A percentile compares a stretch with the other conserved stretches of the same genome.
Conservation (phyloP, 2,797 vertebrate species). For the Pteronotus mesoamericanus region DNA sequence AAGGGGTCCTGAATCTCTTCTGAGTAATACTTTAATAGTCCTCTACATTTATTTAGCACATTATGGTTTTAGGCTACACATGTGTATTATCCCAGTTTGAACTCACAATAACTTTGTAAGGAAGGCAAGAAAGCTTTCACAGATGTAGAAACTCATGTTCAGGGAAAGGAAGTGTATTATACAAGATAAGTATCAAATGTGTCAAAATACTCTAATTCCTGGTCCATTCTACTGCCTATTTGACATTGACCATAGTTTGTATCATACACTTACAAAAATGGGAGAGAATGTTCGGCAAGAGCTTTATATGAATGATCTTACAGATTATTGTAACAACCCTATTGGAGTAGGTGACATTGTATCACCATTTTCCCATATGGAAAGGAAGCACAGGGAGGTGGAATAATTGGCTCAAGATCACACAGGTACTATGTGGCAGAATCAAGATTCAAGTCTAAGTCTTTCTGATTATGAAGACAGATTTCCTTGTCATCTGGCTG, state of each 20-base stretch:
- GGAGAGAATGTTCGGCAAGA: not conserved
- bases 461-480: not conserved
- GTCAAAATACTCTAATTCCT: not conserved
- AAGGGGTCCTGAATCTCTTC: not conserved
- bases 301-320: not conserved
- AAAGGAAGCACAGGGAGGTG: not conserved
- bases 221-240: not conserved
- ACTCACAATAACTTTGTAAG: not conserved
- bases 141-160: not conserved
- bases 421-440: not conserved
- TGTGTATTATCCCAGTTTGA: not conserved
- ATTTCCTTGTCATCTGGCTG: not conserved
- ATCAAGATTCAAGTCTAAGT: not conserved
- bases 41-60: not conserved
- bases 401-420: not conserved
- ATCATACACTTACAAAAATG: not conserved
- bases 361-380: not conserved
- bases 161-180: not conserved
- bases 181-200: not conserved
- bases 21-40: not conserved
- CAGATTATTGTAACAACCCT: not conserved
- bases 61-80: not conserved
- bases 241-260: not conserved
- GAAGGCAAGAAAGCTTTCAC: not conserved
- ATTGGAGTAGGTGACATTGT: not conserved